Base-by-base conservation (phyloP, 2,797 vertebrate genomes). In the Tarsius wallacei region DNA sequence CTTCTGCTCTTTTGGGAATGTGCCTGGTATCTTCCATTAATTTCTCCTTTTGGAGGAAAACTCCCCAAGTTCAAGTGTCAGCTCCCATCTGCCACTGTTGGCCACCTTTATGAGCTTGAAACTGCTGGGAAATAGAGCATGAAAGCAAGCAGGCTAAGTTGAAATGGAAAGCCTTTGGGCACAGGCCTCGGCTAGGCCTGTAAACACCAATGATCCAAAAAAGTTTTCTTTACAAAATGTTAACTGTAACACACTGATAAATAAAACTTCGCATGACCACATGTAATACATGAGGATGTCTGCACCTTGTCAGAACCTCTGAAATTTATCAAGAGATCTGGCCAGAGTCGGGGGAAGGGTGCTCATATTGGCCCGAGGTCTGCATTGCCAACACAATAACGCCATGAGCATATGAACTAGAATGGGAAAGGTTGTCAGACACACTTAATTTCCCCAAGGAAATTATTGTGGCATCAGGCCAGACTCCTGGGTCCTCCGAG, bases 401-500 rank as follows among this genome's bases (percentile, higher is more conserved):
- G 42, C 73, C 28, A 1, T 0, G 42, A 93, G 42, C 24, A 13
- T 53, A 80, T 36, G 55, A 97, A 68, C 64, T 14, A 47, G 47
- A 76, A 49, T 0, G 42, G 53, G 84, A 80, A 87, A n/a, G 42
- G 83, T 90, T 71, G 71, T 71, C 73, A 33, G 87, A 93, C 31
- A 57, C 66, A 63, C 49, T 96, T 92, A 49, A 97, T 86, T 93
- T 93, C 90, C 91, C 93, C 51, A 5, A 36, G 82, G 90, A 93
- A 49, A 86, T 33, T 33, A 2, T 1, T 0, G 14, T 16, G 76
- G 89, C 55, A 10, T 26, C 33, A 1, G 36, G 81, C 83, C 64
- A 42, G 82, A 17, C 26, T 31, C 49, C 47, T 15, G 19, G 78
- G 26, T 1, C 74, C 70, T 61, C 21, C 0, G 90, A 89, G 47